Evolutionary conservation across 2,113 vertebrate species (phyloP), one percentile per base, ranked within the genome.

Genomic region (Tympanuchus pallidicinctus): DNA sequence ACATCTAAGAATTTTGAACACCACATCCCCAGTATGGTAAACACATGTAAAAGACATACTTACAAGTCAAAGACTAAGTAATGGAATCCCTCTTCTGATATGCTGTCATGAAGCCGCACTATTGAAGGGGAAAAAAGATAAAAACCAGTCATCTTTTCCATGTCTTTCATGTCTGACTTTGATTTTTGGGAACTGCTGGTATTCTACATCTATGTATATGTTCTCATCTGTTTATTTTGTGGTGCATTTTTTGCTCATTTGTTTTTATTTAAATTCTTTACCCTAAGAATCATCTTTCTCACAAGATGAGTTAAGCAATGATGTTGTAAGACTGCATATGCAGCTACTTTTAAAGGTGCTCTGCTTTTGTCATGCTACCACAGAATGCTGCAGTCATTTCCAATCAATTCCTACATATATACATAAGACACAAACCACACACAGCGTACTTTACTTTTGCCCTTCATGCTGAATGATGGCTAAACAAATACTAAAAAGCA

Each of bases 51-150:
- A 94, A 57, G 18, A 38, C 66, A 73, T 98, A 98, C 98, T 98
- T 98, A 98, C 98, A 98, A 97, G 96, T 98, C 98, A 95, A 98
- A 98, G 96, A 98, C 98, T 98, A 98, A 96, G 97, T 98, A 98
- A 97, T 98, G 98, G 92, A 98, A 98, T 90, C 98, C 98, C 95
- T 98, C 98, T 95, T 98, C 98, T 34, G 98, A 98, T 97, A 98
- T 98, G 97, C 98, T 98, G 97, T 98, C 98, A 90, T 98, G 98
- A 91, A 98, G 98, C 79, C 98, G 97, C 94, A 98, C 98, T 98
- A 65, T 69, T 82, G 93, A 95, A 82, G 94, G 54, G 81, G 73
- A 47, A 71, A 73, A 71, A 48, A 80, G 28, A 77, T 13, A 77
- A 92, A 79, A 81, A 94, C 16, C 43, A 30, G 90, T 93, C 65